Conservation (phyloP, 1,140 invertebrate genomes). For the Dufourea novaeangliae region DNA sequence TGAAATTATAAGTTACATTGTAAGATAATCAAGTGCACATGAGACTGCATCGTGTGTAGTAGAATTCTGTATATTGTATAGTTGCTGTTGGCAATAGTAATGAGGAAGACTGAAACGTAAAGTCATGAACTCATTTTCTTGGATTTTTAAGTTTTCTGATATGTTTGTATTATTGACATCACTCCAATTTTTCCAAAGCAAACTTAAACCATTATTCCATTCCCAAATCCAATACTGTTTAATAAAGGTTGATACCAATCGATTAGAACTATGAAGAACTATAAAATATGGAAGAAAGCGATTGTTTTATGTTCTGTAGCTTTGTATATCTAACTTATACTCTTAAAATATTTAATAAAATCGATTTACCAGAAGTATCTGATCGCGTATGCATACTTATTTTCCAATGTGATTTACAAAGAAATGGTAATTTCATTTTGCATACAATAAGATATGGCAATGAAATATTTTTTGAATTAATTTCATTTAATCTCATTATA, state of each 20-base stretch:
- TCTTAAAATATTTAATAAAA: not conserved
- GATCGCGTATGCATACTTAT: slow-evolving; percentile 76
- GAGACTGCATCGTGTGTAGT: slow-evolving; percentile 83
- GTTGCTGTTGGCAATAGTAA: slow-evolving; percentile 79
- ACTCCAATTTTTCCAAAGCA: slow-evolving; percentile 68
- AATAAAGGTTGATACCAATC: slow-evolving; percentile 64
- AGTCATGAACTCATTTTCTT: slow-evolving; percentile 77
- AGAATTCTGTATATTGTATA: slow-evolving; percentile 84
- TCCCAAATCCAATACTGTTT: slow-evolving; percentile 77
- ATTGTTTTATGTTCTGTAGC: not conserved
- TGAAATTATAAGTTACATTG: slow-evolving; percentile 80
- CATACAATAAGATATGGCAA: slow-evolving; percentile 79
- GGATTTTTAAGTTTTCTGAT: slow-evolving; percentile 75
- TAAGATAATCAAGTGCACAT: slow-evolving; percentile 81
- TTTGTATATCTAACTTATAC: not conserved
- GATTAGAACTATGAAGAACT: slow-evolving; percentile 68
- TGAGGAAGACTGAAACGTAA: slow-evolving; percentile 80
- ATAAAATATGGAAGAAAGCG: slow-evolving; percentile 21
- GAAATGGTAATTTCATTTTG: slow-evolving; percentile 80
- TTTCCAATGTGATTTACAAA: slow-evolving; percentile 79
- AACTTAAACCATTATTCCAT: slow-evolving; percentile 77
- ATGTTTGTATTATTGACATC: slow-evolving; percentile 61
- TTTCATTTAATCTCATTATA: slow-evolving; percentile 74
- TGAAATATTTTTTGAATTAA: slow-evolving; percentile 75
- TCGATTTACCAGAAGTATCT: slow-evolving; percentile 72